These are phyloP conservation scores for Candoia aspera DNA, from an alignment of 2,113 vertebrate genomes.

Conservation along the genomic window DNA sequence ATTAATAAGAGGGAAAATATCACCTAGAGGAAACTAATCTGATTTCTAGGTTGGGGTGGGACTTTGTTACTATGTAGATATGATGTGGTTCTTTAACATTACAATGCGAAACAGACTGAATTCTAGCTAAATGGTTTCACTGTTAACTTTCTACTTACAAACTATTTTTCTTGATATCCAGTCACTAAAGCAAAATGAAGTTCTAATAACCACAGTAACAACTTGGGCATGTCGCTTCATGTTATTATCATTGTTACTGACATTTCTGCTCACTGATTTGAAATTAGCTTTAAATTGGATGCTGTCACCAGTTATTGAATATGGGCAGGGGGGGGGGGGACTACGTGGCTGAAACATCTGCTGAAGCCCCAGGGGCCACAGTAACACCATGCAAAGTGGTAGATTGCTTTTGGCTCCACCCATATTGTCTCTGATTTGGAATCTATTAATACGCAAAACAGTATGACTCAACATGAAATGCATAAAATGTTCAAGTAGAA, in stretches of 20 bases:
- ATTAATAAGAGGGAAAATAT: not conserved
- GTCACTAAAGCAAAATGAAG: not conserved
- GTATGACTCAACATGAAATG: not conserved
- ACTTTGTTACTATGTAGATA: not conserved
- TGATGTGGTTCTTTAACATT: not conserved
- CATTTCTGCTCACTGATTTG: not conserved
- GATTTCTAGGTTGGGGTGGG: not conserved
- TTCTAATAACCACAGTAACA: not conserved
- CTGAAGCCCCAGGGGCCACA: not conserved
- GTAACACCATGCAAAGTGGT: not conserved
- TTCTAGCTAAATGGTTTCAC: not conserved
- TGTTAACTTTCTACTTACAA: not conserved
- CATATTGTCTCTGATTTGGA: not conserved
- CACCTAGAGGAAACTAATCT: not conserved
- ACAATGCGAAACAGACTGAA: not conserved
- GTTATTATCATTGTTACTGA: not conserved
- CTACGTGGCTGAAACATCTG: not conserved
- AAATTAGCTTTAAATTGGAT: not conserved
- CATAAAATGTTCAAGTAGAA: not conserved
- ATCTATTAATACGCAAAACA: not conserved
- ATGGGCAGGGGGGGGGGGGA: not conserved
- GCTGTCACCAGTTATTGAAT: not conserved
- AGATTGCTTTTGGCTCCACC: not conserved
- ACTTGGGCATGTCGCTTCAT: not conserved
- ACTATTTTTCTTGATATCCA: not conserved